A percentile compares a stretch with the other conserved stretches of the same genome.
Evolutionary conservation across 1,140 invertebrate genomes (phyloP).

Genomic region (Ceratina australensis): DNA sequence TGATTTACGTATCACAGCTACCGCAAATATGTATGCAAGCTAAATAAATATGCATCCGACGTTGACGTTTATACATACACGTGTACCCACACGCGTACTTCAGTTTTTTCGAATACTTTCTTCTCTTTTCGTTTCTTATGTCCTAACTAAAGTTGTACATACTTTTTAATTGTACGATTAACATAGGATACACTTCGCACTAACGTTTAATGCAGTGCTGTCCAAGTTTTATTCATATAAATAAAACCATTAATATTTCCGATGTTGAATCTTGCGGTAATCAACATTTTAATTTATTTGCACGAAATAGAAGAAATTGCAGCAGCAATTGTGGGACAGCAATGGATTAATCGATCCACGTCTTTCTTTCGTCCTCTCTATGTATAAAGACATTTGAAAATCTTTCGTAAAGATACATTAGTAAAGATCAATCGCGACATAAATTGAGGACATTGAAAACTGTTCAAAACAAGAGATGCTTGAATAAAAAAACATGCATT

Average conservation of each 20-base stretch:
- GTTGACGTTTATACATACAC: not conserved
- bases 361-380: slow-evolving; percentile 7
- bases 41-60: slow-evolving; percentile 1
- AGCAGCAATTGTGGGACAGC: not conserved
- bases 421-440: too few relatives aligned
- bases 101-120: slow-evolving; percentile 6
- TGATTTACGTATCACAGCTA: slow-evolving; percentile 7
- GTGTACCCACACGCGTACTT: not conserved
- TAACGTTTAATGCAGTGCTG: slow-evolving; percentile 3
- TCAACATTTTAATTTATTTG: too few relatives aligned
- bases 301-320: not conserved
- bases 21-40: slow-evolving; percentile 7
- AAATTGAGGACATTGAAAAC: too few relatives aligned
- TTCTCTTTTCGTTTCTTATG: slow-evolving; percentile 3
- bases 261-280: too few relatives aligned
- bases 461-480: too few relatives aligned
- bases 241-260: not conserved
- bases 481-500: too few relatives aligned
- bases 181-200: slow-evolving; percentile 26
- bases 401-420: too few relatives aligned
- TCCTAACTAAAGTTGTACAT: too few relatives aligned
- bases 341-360: slow-evolving; percentile 15
- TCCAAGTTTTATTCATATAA: slow-evolving; percentile 1
- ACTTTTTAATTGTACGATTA: slow-evolving; percentile 33
- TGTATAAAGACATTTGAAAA: not conserved